A percentile compares a stretch with the other conserved stretches of the same genome.
Conservation (phyloP, 2,888 invertebrate species). For the Drosophila neutralis region DNA sequence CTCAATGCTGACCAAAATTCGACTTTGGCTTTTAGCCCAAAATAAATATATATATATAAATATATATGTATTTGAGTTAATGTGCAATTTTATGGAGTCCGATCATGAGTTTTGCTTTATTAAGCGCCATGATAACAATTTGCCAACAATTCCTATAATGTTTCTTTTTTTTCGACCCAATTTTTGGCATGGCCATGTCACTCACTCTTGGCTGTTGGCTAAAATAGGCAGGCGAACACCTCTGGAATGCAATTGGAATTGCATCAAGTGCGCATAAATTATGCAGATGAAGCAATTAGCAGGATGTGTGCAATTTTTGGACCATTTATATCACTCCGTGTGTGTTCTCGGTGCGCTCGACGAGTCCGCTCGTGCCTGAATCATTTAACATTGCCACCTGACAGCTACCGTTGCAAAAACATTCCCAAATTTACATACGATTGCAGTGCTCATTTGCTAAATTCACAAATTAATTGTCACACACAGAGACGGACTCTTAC, state of each 20-base stretch:
- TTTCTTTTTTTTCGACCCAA: constrained; percentile 14
- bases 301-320: constrained; percentile 44
- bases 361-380: not conserved
- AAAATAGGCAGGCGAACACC: constrained; percentile 47
- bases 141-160: not conserved
- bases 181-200: constrained; percentile 20
- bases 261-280: constrained; percentile 68
- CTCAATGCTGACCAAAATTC: constrained; percentile 26
- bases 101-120: constrained; percentile 66
- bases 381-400: constrained; percentile 58
- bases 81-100: constrained; percentile 56
- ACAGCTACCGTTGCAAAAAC: constrained; percentile 44
- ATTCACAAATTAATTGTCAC: constrained; percentile 76
- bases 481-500: constrained; percentile 24
- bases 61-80: constrained; percentile 6
- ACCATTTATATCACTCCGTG: not conserved
- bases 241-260: constrained; percentile 71
- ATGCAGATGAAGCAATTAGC: constrained; percentile 79
- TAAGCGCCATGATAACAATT: constrained; percentile 61
- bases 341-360: not conserved
- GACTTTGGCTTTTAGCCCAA: constrained; percentile 28
- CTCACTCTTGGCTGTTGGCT: constrained; percentile 15
- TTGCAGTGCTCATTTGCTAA: constrained; percentile 72
- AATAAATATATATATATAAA: not conserved
- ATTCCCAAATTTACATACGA: constrained; percentile 71